These are phyloP conservation scores for Doris montereyensis DNA, from an alignment of 2,888 invertebrate genomes.

Conservation along the genomic window DNA sequence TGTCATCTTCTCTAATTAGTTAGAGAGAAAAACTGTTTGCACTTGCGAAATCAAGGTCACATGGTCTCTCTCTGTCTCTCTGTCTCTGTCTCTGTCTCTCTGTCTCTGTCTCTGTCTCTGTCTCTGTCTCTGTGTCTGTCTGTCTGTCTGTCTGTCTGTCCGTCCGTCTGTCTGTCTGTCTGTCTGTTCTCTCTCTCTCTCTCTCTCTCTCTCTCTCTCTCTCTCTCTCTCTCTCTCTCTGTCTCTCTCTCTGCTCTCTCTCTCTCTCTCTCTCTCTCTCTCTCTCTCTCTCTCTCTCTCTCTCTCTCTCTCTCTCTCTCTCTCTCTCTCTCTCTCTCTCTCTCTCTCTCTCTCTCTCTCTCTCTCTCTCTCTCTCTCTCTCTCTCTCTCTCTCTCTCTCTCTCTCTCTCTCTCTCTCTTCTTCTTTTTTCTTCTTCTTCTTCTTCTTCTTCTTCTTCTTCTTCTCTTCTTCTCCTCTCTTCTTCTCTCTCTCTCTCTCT, in stretches of 20 bases:
- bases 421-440: not conserved
- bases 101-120: not conserved
- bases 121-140: not conserved
- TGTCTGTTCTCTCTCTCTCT: too few relatives aligned
- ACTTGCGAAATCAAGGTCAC: too few relatives aligned
- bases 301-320: not conserved
- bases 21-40: too few relatives aligned
- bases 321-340: conserved; percentile 5
- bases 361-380: conserved; percentile 13
- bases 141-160: not conserved
- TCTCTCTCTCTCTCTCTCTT: conserved; percentile 24
- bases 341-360: conserved; percentile 19
- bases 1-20: too few relatives aligned
- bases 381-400: conserved; percentile 5
- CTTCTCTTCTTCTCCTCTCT: not conserved
- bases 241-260: too few relatives aligned
- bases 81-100: not conserved
- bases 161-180: too few relatives aligned
- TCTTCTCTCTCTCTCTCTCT: too few relatives aligned
- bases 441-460: not conserved
- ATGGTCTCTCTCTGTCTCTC: not conserved
- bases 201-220: too few relatives aligned
- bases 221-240: too few relatives aligned
- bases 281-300: not conserved
- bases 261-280: not conserved